Percentiles rank a stretch among this genome's conserved stretches.
phyloP scores from a whole-genome alignment of 2,113 vertebrate genomes.

The Tachuris rubrigastra region DNA sequence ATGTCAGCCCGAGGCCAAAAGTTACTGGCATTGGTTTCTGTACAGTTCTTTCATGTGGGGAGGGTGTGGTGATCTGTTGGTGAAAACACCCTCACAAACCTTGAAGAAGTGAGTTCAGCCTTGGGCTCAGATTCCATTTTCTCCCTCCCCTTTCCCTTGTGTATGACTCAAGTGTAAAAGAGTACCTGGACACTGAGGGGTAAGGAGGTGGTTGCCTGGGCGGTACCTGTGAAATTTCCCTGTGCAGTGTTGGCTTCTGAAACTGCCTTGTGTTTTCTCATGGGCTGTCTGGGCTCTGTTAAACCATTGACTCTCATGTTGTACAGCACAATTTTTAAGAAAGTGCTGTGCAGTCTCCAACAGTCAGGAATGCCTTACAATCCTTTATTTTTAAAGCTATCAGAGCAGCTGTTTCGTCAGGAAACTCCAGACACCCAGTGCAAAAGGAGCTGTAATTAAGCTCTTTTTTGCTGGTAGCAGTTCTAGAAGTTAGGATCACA shows the following conservation, averaged over 20 bases:
- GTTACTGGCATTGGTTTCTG: constrained; percentile 13
- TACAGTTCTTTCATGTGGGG: constrained; percentile 21
- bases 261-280: background rate
- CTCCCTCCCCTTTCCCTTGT: background rate
- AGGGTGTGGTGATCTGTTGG: constrained; percentile 43
- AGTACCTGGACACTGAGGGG: background rate
- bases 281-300: background rate
- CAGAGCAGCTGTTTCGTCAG: background rate
- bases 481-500: background rate
- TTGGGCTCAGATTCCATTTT: background rate
- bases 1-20: background rate
- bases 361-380: background rate
- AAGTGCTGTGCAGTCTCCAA: background rate
- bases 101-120: constrained; percentile 12
- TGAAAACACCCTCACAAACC: background rate
- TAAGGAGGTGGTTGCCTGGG: background rate
- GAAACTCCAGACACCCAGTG: background rate
- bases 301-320: background rate
- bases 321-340: background rate
- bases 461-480: background rate
- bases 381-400: background rate
- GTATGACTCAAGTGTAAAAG: background rate
- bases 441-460: background rate
- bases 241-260: background rate
- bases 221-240: background rate